A percentile compares a stretch with the other conserved stretches of the same genome.
Evolutionary conservation across 2,888 invertebrate genomes (phyloP).

Genomic region (Eretmocerus hayati): DNA sequence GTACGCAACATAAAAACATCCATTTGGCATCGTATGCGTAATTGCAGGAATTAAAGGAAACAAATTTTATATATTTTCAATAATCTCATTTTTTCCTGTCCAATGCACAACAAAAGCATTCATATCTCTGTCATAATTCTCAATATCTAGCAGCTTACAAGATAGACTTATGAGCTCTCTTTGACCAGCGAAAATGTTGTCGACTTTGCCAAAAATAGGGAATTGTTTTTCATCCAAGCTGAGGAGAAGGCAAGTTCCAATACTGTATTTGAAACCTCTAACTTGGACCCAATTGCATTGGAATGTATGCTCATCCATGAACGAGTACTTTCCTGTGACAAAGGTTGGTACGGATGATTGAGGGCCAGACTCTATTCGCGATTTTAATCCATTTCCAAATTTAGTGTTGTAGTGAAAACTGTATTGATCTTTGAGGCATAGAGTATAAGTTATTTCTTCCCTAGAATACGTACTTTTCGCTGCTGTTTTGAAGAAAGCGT

Average conservation of each 20-base stretch:
- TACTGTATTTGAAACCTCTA: conserved; percentile 1
- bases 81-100: background rate
- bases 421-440: conserved; percentile 1
- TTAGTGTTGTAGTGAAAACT: background rate
- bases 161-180: background rate
- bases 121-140: background rate
- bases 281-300: background rate
- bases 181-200: background rate
- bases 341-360: too few relatives aligned
- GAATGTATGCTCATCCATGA: background rate
- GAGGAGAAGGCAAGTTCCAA: background rate
- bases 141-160: background rate
- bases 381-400: background rate
- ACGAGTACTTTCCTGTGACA: background rate
- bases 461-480: background rate
- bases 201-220: background rate
- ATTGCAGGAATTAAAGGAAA: background rate
- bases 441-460: conserved; percentile 1
- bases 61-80: background rate
- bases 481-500: background rate
- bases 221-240: background rate
- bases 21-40: background rate
- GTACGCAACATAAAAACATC: background rate
- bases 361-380: background rate
- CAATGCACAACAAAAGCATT: background rate